Evolutionary conservation across 2,797 vertebrate genomes (phyloP).

Genomic region (Cheirogaleus major): DNA sequence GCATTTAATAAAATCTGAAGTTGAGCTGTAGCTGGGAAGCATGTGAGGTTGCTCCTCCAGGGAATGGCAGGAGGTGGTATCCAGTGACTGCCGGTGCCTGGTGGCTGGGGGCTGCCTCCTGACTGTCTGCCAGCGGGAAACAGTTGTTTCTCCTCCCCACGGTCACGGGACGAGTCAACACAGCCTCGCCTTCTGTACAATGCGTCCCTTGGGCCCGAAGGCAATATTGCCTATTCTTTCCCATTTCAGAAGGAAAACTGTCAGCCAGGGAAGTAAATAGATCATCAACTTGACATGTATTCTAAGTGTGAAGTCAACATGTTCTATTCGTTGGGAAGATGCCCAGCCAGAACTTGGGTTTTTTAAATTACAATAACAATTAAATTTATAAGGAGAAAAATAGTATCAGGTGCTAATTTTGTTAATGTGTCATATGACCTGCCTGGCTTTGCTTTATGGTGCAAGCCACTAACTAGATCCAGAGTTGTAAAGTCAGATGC

Average conservation of each 20-base stretch:
- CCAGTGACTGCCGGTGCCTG: background rate
- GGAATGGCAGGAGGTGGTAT: fast-evolving
- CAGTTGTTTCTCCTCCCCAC: background rate
- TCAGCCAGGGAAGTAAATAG: background rate
- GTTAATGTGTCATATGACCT: conserved; percentile 60
- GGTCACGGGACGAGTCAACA: background rate
- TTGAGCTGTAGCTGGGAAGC: background rate
- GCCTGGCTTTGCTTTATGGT: conserved; percentile 21
- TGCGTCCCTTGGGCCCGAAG: background rate
- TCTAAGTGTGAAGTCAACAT: background rate
- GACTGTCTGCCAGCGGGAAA: background rate
- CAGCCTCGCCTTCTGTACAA: background rate
- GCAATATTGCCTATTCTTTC: background rate
- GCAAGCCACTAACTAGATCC: background rate
- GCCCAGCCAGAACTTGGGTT: background rate
- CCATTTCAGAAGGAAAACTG: background rate
- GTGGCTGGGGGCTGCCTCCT: background rate
- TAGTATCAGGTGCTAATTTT: conserved; percentile 62
- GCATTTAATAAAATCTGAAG: background rate
- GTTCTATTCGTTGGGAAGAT: background rate
- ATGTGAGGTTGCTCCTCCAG: background rate
- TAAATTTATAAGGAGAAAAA: conserved; percentile 59
- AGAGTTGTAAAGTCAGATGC: conserved; percentile 21
- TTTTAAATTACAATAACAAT: background rate
- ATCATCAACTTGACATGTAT: background rate